Percentiles rank a stretch among this genome's conserved stretches.
Evolutionary conservation across 2,797 vertebrate genomes (phyloP).

Genomic region (Periophthalmus magnuspinnatus): DNA sequence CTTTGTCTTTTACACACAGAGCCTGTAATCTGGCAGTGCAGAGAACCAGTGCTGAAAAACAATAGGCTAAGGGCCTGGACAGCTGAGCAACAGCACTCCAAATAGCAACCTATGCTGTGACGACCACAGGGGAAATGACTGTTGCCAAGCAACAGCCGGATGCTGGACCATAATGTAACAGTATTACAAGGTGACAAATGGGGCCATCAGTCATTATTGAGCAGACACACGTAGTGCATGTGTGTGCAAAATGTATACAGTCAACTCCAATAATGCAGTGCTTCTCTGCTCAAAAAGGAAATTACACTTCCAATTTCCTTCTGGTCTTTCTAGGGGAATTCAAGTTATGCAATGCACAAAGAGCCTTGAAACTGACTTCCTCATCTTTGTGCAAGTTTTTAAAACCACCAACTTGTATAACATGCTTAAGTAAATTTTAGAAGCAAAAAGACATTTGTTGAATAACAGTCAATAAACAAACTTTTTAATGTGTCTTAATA

Average conservation of each 20-base stretch:
- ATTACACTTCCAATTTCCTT: conserved; percentile 54
- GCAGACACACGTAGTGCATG: conserved; percentile 1
- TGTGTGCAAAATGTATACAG: conserved; percentile 12
- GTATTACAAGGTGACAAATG: conserved; percentile 50
- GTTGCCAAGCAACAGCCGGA: conserved; percentile 72
- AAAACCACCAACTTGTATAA: conserved; percentile 1
- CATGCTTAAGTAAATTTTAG: background rate
- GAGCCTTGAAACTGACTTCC: background rate
- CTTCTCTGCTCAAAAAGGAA: conserved; percentile 30
- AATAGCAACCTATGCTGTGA: conserved; percentile 72
- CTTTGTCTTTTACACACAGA: conserved; percentile 44
- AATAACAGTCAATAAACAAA: background rate
- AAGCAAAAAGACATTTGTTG: background rate
- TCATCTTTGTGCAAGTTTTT: conserved; percentile 7
- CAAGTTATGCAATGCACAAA: conserved; percentile 40
- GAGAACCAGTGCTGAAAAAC: conserved; percentile 38
- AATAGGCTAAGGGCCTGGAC: conserved; percentile 42
- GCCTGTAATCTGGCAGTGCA: conserved; percentile 29
- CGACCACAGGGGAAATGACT: conserved; percentile 53
- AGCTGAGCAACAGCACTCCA: conserved; percentile 59
- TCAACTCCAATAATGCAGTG: background rate
- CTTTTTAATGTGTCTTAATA: too few relatives aligned
- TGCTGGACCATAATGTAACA: conserved; percentile 45
- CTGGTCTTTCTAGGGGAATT: conserved; percentile 38
- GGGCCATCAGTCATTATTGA: conserved; percentile 25